These are phyloP conservation scores for Vesta saturnalis DNA, from an alignment of 2,888 invertebrate genomes.

Conservation along the genomic window DNA sequence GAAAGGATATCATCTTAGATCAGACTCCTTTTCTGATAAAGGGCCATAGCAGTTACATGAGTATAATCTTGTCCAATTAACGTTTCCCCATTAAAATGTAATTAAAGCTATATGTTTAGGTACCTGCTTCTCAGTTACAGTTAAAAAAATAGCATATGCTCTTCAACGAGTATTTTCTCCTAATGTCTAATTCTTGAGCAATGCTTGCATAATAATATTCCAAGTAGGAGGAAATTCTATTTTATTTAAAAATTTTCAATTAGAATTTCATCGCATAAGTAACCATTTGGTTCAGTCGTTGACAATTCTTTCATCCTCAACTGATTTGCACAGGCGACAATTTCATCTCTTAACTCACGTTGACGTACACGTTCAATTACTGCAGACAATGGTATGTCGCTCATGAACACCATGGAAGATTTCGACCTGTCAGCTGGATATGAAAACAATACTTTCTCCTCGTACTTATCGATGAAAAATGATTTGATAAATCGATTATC, in stretches of 20 bases:
- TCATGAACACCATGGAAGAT: slow-evolving; percentile 46
- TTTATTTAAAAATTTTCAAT: slow-evolving; percentile 33
- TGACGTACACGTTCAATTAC: too few relatives aligned
- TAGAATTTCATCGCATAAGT: slow-evolving; percentile 42
- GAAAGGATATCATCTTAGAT: neutral
- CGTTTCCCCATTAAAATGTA: too few relatives aligned
- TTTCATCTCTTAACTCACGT: slow-evolving; percentile 35
- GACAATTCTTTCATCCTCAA: slow-evolving; percentile 37
- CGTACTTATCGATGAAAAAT: slow-evolving; percentile 47
- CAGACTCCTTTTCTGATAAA: neutral
- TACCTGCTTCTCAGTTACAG: slow-evolving; percentile 34
- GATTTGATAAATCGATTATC: slow-evolving; percentile 34
- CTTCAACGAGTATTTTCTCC: slow-evolving; percentile 37
- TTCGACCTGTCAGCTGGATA: slow-evolving; percentile 45
- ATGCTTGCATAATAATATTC: slow-evolving; percentile 39
- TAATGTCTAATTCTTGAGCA: slow-evolving; percentile 31
- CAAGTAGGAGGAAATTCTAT: slow-evolving; percentile 33
- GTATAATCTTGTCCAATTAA: slow-evolving; percentile 14
- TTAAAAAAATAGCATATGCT: slow-evolving; percentile 38
- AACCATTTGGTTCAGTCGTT: slow-evolving; percentile 28
- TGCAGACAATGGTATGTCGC: too few relatives aligned
- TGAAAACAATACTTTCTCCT: slow-evolving; percentile 46
- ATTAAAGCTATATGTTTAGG: slow-evolving; percentile 34
- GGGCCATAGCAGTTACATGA: neutral
- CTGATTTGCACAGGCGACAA: slow-evolving; percentile 22